These are phyloP conservation scores for Lutraria rhynchaena DNA, from an alignment of 1,140 invertebrate genomes.

Conservation along the genomic window DNA sequence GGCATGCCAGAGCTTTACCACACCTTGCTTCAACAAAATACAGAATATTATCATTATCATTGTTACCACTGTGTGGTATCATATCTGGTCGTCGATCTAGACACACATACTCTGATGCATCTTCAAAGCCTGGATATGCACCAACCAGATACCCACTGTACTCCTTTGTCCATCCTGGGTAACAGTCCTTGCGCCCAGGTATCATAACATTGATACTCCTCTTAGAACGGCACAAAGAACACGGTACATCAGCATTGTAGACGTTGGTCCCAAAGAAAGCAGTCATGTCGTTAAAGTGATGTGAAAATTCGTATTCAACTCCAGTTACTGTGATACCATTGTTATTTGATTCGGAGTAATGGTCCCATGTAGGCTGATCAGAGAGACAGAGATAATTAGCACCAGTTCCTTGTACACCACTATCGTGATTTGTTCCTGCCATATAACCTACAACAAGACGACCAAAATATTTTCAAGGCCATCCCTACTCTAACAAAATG, in stretches of 20 bases:
- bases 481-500: too few relatives aligned
- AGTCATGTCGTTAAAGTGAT: background rate
- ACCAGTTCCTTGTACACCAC: background rate
- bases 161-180: too few relatives aligned
- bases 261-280: background rate
- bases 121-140: background rate
- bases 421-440: constrained; percentile 16
- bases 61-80: background rate
- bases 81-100: constrained; percentile 49
- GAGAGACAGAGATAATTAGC: constrained; percentile 42
- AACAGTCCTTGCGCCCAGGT: constrained; percentile 39
- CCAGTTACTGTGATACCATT: constrained; percentile 3
- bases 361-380: background rate
- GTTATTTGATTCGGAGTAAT: background rate
- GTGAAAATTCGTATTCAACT: constrained; percentile 13
- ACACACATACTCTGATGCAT: constrained; percentile 23
- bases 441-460: too few relatives aligned
- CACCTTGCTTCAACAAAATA: constrained; percentile 53
- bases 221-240: constrained; percentile 31
- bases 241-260: constrained; percentile 22
- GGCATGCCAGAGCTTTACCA: constrained; percentile 60
- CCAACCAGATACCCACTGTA: constrained; percentile 50
- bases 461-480: too few relatives aligned
- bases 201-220: constrained; percentile 34
- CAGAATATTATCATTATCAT: constrained; percentile 50